phyloP scores from a whole-genome alignment of 2,113 vertebrate genomes.

The Garra rufa region DNA sequence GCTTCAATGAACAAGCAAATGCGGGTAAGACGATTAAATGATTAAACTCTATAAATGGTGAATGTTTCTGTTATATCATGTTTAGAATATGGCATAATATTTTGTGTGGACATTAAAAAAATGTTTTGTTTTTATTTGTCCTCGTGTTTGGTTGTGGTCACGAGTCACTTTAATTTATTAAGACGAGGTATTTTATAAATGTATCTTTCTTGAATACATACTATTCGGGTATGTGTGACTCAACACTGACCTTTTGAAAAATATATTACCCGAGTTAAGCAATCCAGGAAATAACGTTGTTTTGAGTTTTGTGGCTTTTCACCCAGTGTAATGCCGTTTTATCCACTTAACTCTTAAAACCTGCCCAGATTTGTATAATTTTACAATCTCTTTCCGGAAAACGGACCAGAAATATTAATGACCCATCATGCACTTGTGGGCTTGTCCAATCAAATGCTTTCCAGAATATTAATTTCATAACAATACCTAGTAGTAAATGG shows the following conservation, averaged over 20 bases:
- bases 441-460: neutral
- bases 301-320: too few relatives aligned
- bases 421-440: neutral
- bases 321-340: neutral
- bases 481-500: neutral
- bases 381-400: neutral
- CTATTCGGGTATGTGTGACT: neutral
- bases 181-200: neutral
- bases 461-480: neutral
- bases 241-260: neutral
- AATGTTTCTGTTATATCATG: neutral
- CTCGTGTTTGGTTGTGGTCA: neutral
- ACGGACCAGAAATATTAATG: neutral
- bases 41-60: neutral
- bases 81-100: neutral
- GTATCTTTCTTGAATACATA: neutral
- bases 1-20: constrained; percentile 49
- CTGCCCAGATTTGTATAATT: neutral
- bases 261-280: neutral
- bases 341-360: neutral
- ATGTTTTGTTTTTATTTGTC: neutral
- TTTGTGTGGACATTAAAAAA: neutral
- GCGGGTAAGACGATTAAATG: constrained; percentile 26
- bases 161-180: neutral
- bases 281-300: neutral